These are phyloP conservation scores for Apolygus lucorum DNA, from an alignment of 1,140 invertebrate species.

Conservation along the genomic window DNA sequence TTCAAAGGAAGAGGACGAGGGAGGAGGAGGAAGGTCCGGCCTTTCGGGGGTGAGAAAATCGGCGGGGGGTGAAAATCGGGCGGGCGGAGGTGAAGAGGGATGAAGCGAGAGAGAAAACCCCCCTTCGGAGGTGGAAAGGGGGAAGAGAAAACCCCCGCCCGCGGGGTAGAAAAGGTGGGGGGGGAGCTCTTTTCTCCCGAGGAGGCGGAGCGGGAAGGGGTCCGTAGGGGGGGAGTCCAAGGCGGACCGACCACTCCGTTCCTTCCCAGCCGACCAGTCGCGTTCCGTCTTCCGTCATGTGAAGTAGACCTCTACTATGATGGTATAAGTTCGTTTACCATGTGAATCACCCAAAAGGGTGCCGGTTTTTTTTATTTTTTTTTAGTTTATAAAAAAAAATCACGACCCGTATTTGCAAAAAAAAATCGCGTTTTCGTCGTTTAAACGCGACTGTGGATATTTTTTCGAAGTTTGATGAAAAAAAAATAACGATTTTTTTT, in stretches of 20 bases:
- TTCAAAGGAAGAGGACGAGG: neutral
- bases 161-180: neutral
- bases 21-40: too few relatives aligned
- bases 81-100: neutral
- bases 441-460: neutral
- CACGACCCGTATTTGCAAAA: neutral
- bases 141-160: too few relatives aligned
- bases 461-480: neutral
- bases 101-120: neutral
- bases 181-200: neutral
- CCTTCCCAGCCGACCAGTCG: conserved; percentile 2
- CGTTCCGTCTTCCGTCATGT: neutral
- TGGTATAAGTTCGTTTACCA: neutral
- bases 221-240: neutral
- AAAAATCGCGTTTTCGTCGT: neutral
- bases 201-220: neutral
- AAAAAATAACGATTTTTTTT: neutral
- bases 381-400: neutral
- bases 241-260: neutral
- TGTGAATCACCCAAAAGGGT: conserved; percentile 3
- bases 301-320: neutral
- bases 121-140: neutral
- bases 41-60: neutral
- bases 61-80: neutral
- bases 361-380: conserved; percentile 10